These are phyloP conservation scores for Drosophila rubida DNA, from an alignment of 2,888 invertebrate genomes.

Conservation along the genomic window DNA sequence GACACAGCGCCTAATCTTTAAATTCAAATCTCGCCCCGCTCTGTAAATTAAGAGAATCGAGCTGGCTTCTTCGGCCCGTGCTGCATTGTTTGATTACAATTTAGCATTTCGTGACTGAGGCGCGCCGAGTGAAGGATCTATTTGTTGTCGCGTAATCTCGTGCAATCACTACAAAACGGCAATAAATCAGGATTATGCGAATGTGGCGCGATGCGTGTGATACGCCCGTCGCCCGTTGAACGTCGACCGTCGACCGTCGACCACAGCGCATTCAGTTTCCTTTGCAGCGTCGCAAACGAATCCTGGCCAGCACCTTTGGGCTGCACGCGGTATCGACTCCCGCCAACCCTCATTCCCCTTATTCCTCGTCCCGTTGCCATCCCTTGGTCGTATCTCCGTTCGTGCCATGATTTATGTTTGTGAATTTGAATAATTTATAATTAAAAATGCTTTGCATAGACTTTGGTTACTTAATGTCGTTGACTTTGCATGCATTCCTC, in stretches of 20 bases:
- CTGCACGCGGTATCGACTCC: conserved; percentile 14
- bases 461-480: conserved; percentile 81
- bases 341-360: conserved; percentile 41
- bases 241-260: too few relatives aligned
- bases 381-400: conserved; percentile 30
- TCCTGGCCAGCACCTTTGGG: conserved; percentile 57
- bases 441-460: conserved; percentile 76
- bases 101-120: conserved; percentile 82
- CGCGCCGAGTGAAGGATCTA: conserved; percentile 79
- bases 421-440: conserved; percentile 82
- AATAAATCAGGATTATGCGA: conserved; percentile 84
- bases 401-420: conserved; percentile 78
- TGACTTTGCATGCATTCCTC: conserved; percentile 56
- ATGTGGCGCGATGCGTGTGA: conserved; percentile 82
- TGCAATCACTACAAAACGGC: conserved; percentile 83
- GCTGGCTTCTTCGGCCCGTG: conserved; percentile 50
- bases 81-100: conserved; percentile 82
- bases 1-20: conserved; percentile 80
- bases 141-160: conserved; percentile 83
- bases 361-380: conserved; percentile 1
- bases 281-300: too few relatives aligned
- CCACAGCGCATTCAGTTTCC: conserved; percentile 1
- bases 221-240: too few relatives aligned
- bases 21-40: conserved; percentile 82
- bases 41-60: conserved; percentile 74